These are phyloP conservation scores for Harmothoe impar DNA, from an alignment of 2,888 invertebrate species.

Conservation along the genomic window DNA sequence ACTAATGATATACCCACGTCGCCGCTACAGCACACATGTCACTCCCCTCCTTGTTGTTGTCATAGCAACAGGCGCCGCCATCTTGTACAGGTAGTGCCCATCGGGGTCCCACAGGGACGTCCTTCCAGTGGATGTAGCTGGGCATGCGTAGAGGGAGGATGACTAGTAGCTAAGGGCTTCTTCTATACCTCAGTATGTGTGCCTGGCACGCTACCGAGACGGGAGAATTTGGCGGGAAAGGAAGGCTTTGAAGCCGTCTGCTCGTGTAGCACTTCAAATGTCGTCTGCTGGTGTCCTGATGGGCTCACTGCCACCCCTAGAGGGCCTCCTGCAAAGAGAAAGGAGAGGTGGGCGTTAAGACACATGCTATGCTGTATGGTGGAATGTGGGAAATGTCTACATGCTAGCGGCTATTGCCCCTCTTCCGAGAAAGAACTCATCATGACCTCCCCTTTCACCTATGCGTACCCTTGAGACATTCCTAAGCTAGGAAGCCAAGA, in stretches of 20 bases:
- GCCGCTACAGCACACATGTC: slow-evolving; percentile 7
- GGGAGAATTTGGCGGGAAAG: slow-evolving; percentile 2
- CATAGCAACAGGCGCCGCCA: slow-evolving; percentile 29
- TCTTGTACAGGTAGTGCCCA: background rate
- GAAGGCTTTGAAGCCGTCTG: slow-evolving; percentile 24
- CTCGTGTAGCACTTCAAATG: background rate
- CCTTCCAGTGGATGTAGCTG: background rate
- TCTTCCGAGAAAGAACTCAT: too few species aligned
- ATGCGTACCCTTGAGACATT: too few species aligned
- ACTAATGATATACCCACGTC: slow-evolving; percentile 41
- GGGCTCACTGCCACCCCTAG: background rate
- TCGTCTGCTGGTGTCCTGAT: background rate
- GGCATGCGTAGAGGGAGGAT: background rate
- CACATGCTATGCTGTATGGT: background rate
- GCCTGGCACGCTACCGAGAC: background rate
- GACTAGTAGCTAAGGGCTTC: background rate
- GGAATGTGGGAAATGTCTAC: background rate
- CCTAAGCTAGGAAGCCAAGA: too few species aligned
- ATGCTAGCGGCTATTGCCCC: too few species aligned
- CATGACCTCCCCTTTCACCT: too few species aligned
- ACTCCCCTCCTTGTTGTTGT: slow-evolving; percentile 11
- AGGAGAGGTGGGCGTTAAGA: background rate
- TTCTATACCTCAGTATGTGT: too few species aligned
- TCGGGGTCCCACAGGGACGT: background rate
- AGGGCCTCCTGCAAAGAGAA: background rate